phyloP scores from a whole-genome alignment of 2,113 vertebrate species.

The Corythornis vintsioides region DNA sequence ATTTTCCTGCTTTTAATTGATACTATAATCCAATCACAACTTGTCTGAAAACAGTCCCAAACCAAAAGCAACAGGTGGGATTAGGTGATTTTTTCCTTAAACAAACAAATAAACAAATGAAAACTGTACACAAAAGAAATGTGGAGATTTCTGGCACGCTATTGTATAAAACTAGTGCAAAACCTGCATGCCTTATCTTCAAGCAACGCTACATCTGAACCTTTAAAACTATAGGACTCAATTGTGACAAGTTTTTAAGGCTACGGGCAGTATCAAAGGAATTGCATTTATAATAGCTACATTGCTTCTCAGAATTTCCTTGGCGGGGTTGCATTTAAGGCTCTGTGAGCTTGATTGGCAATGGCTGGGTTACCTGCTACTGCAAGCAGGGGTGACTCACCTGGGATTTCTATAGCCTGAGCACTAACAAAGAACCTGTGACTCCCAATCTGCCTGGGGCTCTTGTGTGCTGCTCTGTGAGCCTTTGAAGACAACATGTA shows the following conservation, averaged over 20 bases:
- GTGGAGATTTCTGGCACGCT: not conserved
- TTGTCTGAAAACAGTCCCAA: not conserved
- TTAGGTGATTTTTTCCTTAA: not conserved
- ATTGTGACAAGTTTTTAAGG: not conserved
- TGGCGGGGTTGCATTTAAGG: not conserved
- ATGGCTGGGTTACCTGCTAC: constrained; percentile 26
- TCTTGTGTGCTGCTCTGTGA: constrained; percentile 8
- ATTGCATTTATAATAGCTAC: not conserved
- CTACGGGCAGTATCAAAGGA: not conserved
- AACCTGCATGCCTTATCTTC: not conserved
- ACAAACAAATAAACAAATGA: not conserved
- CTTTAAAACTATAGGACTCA: not conserved
- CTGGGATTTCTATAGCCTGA: constrained; percentile 43
- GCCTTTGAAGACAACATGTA: constrained; percentile 35
- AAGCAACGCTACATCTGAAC: not conserved
- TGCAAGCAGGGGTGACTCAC: constrained; percentile 47
- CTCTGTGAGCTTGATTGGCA: constrained; percentile 6
- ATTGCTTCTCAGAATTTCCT: not conserved
- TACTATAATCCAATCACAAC: not conserved
- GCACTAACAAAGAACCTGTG: constrained; percentile 44
- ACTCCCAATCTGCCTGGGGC: constrained; percentile 24
- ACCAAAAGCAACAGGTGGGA: not conserved
- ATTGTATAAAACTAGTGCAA: not conserved
- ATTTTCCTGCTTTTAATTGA: not conserved
- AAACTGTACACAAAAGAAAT: not conserved